phyloP scores from a whole-genome alignment of 2,113 vertebrate genomes.

The Sclerurus mexicanus region DNA sequence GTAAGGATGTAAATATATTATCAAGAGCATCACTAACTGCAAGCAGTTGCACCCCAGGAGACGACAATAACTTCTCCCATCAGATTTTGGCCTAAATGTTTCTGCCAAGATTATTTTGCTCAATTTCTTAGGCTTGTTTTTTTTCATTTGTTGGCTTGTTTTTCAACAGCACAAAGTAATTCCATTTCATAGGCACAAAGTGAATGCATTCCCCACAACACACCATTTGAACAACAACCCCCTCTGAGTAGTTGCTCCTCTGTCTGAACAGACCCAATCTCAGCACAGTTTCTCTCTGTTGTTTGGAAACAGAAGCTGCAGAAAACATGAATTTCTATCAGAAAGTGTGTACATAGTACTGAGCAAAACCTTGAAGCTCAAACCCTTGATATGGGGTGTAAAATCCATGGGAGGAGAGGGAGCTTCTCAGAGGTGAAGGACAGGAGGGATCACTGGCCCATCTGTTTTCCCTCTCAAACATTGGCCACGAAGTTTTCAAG shows the following conservation, averaged over 20 bases:
- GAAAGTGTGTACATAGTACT: rapidly evolving
- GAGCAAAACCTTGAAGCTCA: neutral
- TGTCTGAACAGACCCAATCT: neutral
- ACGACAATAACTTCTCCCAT: neutral
- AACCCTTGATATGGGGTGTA: neutral
- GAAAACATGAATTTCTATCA: neutral
- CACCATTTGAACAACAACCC: neutral
- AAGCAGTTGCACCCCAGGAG: neutral
- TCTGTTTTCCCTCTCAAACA: neutral
- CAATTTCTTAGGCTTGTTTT: neutral
- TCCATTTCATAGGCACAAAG: neutral
- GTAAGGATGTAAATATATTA: neutral
- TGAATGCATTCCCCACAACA: neutral
- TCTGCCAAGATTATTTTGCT: neutral
- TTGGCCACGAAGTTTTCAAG: neutral
- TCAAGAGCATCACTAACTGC: neutral
- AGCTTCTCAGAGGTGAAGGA: neutral
- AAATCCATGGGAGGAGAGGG: neutral
- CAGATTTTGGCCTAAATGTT: neutral
- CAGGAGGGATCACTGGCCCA: neutral
- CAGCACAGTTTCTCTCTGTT: neutral
- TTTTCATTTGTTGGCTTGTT: neutral
- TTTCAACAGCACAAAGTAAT: neutral
- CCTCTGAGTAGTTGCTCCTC: neutral
- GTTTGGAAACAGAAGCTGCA: neutral